Base-by-base conservation (phyloP, 2,888 invertebrate species). In the Parascotia fuliginaria region DNA sequence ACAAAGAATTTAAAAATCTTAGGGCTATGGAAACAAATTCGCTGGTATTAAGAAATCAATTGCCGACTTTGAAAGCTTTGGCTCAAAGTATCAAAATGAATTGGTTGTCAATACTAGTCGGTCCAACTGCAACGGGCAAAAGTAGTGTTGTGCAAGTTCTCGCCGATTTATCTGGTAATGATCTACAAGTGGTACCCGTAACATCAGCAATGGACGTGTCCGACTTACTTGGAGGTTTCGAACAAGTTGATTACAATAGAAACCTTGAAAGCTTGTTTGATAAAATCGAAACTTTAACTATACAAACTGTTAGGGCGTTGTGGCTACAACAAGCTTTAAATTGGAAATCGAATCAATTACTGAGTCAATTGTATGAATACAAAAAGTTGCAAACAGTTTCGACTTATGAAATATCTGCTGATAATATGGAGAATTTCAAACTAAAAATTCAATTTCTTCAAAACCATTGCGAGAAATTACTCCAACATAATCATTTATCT, bases 151-250 rank as follows among this genome's bases (percentile, higher is more conserved):
- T 98, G 15, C 95, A 95, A 78, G 92, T 96, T 37, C 83, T 98
- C 50, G 95, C 98, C 0, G 93, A 94, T 69, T 81, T 98, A 42
- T 93, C 94, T 0, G 97, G 97, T 1, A 94, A 94, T 65, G 93
- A 94, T 50, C 90, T 98, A 34, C 94, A 94, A 65, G 94, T 96
- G 0, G 89, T 99, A 50, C 94, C 96, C 9, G 96, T 98, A 42
- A 98, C 97, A 70, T 96, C 97, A 22, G 96, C 97, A 27, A 98
- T 98, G 95, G 99, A 99, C 77, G 97, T 98, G 0, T 97, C 96
- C 0, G 98, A 99, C 80, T 94, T 99, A 42, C 93, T 99, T 1
- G 99, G 99, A 41, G 98, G 98, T 57, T 99, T 99, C 87, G 99
- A 99, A 93, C 99, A 99, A 95, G 93, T 94, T 1, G 96, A 96